A percentile compares a stretch with the other conserved stretches of the same genome.
Evolutionary conservation across 2,888 invertebrate genomes (phyloP).

Genomic region (Leptogaster cylindrica): DNA sequence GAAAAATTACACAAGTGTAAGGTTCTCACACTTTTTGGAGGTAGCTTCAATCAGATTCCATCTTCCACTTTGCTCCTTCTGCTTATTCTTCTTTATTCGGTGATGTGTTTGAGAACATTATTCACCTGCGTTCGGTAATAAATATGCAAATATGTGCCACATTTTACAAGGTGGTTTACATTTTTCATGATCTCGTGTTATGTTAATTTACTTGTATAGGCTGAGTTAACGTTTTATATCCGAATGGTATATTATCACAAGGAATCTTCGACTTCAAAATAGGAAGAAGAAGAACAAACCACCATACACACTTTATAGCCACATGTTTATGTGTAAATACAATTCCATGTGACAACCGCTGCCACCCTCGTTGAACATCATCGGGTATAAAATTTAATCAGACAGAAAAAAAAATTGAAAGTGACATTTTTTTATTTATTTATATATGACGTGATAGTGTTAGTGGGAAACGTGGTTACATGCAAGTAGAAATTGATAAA

Average conservation of each 20-base stretch:
- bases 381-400: slow-evolving; percentile 14
- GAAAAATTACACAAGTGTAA: slow-evolving; percentile 4
- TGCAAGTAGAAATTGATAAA: background rate
- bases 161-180: slow-evolving; percentile 8
- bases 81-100: too few species aligned
- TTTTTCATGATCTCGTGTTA: slow-evolving; percentile 7
- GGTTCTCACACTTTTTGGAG: background rate
- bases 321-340: background rate
- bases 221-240: background rate
- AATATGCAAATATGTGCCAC: slow-evolving; percentile 9
- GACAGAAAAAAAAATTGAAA: slow-evolving; percentile 26
- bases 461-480: slow-evolving; percentile 14
- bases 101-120: background rate
- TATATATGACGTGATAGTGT: slow-evolving; percentile 25
- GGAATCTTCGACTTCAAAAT: slow-evolving; percentile 3
- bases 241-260: slow-evolving; percentile 1
- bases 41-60: slow-evolving; percentile 2
- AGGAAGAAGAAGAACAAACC: too few species aligned
- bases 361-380: slow-evolving; percentile 6
- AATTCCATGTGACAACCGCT: background rate
- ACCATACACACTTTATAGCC: slow-evolving; percentile 6
- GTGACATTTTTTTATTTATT: slow-evolving; percentile 32
- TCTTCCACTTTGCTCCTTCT: too few species aligned
- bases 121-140: background rate
- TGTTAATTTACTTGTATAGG: slow-evolving; percentile 17